Percentiles rank a stretch among this genome's conserved stretches.
These are phyloP conservation scores for Seira ritae DNA, from an alignment of 2,888 invertebrate species.

Conservation along the genomic window DNA sequence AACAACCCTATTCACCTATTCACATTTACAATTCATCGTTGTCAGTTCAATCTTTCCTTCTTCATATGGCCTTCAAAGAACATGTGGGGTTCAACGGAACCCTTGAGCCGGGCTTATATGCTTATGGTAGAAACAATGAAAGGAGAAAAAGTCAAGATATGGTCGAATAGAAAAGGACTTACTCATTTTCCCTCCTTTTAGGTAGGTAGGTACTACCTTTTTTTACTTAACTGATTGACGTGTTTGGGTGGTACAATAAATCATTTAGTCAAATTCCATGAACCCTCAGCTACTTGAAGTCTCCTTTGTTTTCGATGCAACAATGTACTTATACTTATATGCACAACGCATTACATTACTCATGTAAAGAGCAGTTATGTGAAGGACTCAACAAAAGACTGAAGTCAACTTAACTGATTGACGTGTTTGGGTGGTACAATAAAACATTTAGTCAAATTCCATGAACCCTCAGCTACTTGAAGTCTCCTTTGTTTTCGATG, in stretches of 20 bases:
- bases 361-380: no score
- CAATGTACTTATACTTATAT: no score
- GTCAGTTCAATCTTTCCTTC: not conserved
- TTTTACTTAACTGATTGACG: not conserved
- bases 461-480: no score
- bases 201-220: no score
- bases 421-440: no score
- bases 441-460: no score
- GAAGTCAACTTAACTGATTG: no score
- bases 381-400: no score
- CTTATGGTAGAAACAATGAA: not conserved
- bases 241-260: not conserved
- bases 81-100: not conserved
- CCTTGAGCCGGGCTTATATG: not conserved
- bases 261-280: not conserved
- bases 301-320: not conserved
- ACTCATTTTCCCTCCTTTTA: not conserved
- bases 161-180: not conserved
- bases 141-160: not conserved
- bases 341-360: no score
- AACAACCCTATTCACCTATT: no score
- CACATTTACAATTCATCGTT: no score
- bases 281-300: not conserved
- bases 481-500: no score
- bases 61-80: not conserved